Evolutionary conservation across 2,113 vertebrate genomes (phyloP).

Genomic region (Rallus limicola): DNA sequence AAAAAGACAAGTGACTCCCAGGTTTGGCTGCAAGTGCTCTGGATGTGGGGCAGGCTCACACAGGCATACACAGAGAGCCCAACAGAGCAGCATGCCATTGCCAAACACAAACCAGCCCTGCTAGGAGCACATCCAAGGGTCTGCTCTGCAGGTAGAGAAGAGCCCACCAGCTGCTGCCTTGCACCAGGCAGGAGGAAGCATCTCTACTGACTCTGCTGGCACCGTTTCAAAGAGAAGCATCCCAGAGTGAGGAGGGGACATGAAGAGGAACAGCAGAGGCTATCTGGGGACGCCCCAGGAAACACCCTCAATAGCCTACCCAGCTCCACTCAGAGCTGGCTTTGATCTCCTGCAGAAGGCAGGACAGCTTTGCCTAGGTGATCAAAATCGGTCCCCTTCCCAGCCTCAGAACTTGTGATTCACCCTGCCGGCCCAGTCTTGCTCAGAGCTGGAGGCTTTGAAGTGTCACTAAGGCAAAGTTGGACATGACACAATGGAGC

Average conservation of each 20-base stretch:
- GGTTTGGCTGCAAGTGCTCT: background rate
- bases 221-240: background rate
- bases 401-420: background rate
- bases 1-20: background rate
- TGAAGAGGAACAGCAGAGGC: background rate
- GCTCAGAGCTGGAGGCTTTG: conserved; percentile 24
- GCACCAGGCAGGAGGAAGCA: rapidly evolving
- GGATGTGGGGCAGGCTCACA: background rate
- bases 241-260: background rate
- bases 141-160: background rate
- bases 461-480: conserved; percentile 9
- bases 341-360: background rate
- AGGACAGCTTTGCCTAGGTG: conserved; percentile 7
- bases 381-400: conserved; percentile 25
- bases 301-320: background rate
- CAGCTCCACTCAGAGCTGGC: background rate
- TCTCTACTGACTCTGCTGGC: background rate
- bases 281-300: background rate
- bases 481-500: background rate
- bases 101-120: background rate
- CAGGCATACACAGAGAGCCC: rapidly evolving
- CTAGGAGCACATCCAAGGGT: rapidly evolving
- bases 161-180: rapidly evolving
- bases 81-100: rapidly evolving
- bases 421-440: background rate